A percentile compares a stretch with the other conserved stretches of the same genome.
These are phyloP conservation scores for Epizoanthus scotinus DNA, from an alignment of 92 coral and sea anemone genomes.

Conservation along the genomic window DNA sequence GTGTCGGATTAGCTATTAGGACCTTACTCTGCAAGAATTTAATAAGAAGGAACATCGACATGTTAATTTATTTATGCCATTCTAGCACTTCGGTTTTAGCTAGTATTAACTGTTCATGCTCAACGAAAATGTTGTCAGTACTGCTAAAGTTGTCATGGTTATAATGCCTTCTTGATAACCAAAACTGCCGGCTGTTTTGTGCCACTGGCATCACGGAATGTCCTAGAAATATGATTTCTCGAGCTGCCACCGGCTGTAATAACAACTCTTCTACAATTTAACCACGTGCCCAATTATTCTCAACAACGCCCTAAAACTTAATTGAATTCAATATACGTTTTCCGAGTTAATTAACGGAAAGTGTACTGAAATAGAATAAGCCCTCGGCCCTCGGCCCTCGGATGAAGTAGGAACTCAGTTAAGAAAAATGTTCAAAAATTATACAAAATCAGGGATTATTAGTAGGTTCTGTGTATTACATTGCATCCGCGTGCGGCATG, in stretches of 20 bases:
- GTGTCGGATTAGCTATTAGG: too few species aligned
- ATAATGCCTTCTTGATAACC: background rate
- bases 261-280: background rate
- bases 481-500: background rate
- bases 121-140: too few species aligned
- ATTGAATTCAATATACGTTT: background rate
- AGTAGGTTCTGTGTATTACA: too few species aligned
- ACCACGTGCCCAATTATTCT: conserved; percentile 4
- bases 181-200: background rate
- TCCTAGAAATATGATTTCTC: background rate
- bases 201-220: background rate
- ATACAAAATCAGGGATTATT: too few species aligned
- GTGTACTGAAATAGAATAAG: background rate
- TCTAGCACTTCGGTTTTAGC: background rate
- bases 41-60: too few species aligned
- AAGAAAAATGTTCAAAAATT: too few species aligned
- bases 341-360: background rate
- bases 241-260: background rate
- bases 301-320: background rate
- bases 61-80: background rate
- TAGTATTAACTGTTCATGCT: background rate
- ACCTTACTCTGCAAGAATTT: too few species aligned
- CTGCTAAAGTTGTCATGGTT: background rate
- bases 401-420: background rate
- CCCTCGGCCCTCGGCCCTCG: background rate